Evolutionary conservation across 1,140 invertebrate genomes (phyloP), one percentile per base, ranked within the genome.

Genomic region (Polyergus mexicanus): DNA sequence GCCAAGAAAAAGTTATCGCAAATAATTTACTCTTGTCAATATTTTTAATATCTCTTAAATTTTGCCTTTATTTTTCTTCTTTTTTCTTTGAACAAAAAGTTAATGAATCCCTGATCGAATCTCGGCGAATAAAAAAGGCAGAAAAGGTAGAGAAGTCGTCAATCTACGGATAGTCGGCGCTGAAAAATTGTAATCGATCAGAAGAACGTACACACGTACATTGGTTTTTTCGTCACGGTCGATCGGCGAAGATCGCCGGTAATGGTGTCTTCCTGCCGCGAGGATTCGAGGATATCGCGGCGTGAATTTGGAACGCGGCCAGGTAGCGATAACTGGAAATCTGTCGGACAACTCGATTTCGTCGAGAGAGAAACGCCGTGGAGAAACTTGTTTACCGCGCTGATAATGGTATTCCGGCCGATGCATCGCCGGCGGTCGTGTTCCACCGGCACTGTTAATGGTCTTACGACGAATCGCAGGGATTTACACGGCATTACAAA

Each of bases 401-500:
- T 87, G 89, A 90, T 90, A 90, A 90, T 90, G 88, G 85, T 89
- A 90, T 90, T 90, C 83, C 76, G 86, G 69, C 88, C 75, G 74
- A n/a, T 85, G 71, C 88, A 87, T 76, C 86, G 88, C 72, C 86
- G 63, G 83, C 62, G 78, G 81, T 88, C 88, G 89, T 90, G 88
- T 90, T 90, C 77, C 89, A 86, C 74, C 86, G 89, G 58, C 88
- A 25, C 88, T 88, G 89, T 90, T 90, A 90, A 90, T 90, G 88
- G 89, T 89, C 89, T 90, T 90, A 90, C 89, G 89, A 90, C 89
- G 89, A 90, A 90, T 90, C 89, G 88, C 72, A 68, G 63, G 89
- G 89, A 90, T 90, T 90, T 90, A 90, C 89, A 90, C 62, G 86
- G 86, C 89, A 90, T 90, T 90, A 90, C 89, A 90, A 90, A 86